Evolutionary conservation across 2,797 vertebrate genomes (phyloP).

Genomic region (Setipinna tenuifilis): DNA sequence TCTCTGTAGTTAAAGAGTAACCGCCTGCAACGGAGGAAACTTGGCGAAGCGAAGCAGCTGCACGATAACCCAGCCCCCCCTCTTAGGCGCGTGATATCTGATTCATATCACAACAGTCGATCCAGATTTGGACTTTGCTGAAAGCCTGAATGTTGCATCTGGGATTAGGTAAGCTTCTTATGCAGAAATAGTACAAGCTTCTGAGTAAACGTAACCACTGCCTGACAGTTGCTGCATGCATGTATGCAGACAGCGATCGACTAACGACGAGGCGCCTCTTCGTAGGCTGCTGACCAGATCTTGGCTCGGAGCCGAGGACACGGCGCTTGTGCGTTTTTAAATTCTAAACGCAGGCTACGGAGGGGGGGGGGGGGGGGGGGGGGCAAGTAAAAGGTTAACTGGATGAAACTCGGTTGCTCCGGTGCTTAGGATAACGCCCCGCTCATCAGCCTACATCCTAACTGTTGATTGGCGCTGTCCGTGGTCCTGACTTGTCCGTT

Average conservation of each 20-base stretch:
- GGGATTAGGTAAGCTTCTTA: conserved; percentile 54
- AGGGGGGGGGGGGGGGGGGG: neutral
- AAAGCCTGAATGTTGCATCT: conserved; percentile 47
- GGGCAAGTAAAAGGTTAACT: conserved; percentile 3
- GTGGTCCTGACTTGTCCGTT: neutral
- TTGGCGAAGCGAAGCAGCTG: conserved; percentile 29
- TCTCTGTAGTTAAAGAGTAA: conserved; percentile 10
- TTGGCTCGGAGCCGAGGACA: neutral
- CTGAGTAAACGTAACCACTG: conserved; percentile 26
- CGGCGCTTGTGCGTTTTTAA: conserved; percentile 1
- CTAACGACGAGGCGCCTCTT: conserved; percentile 8
- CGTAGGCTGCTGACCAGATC: neutral
- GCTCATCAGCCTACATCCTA: neutral
- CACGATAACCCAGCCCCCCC: neutral
- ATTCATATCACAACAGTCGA: conserved; percentile 33
- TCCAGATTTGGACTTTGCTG: conserved; percentile 46
- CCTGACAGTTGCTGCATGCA: conserved; percentile 24
- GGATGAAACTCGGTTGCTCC: neutral
- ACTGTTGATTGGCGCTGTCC: conserved; percentile 5
- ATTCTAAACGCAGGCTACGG: conserved; percentile 26
- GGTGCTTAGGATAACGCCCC: neutral
- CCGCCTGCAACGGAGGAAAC: conserved; percentile 17
- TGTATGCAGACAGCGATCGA: conserved; percentile 20
- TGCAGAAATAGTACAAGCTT: conserved; percentile 48
- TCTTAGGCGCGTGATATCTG: conserved; percentile 39